Conservation (phyloP, 35 echinoderm and acorn worm species). For the Amphiura filiformis region DNA sequence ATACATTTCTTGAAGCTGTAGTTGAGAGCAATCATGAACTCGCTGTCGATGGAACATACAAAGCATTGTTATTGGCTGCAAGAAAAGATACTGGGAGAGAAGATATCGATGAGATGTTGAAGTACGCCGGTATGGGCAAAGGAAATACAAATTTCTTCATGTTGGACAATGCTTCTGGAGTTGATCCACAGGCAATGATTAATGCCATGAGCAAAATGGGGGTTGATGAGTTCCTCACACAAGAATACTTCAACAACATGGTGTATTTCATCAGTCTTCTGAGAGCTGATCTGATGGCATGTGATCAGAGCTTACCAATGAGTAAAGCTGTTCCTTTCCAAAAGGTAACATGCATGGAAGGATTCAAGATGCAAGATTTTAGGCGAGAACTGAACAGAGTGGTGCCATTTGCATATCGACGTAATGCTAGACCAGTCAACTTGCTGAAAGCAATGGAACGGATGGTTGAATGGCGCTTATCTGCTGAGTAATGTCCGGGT, state of each 20-base stretch:
- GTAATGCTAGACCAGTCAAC: conserved; percentile 18
- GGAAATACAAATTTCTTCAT: too few relatives aligned
- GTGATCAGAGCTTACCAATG: not conserved
- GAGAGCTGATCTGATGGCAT: conserved; percentile 15
- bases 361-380: conserved; percentile 55
- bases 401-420: conserved; percentile 36
- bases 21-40: not conserved
- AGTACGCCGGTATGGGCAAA: not conserved
- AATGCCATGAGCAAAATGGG: not conserved
- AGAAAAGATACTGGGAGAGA: conserved; percentile 7
- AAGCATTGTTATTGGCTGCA: not conserved
- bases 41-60: not conserved
- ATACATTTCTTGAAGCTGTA: not conserved
- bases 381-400: conserved; percentile 40
- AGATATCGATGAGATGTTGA: not conserved
- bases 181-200: too few relatives aligned
- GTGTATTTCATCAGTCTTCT: conserved; percentile 9
- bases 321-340: not conserved
- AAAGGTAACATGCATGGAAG: conserved; percentile 5
- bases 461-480: conserved; percentile 55
- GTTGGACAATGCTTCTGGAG: too few relatives aligned
- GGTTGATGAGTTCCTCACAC: not conserved
- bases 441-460: not conserved
- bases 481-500: too few relatives aligned
- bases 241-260: conserved; percentile 33